These are phyloP conservation scores for Hermaeophaga mercurialis DNA, from an alignment of 2,888 invertebrate genomes.

Conservation along the genomic window DNA sequence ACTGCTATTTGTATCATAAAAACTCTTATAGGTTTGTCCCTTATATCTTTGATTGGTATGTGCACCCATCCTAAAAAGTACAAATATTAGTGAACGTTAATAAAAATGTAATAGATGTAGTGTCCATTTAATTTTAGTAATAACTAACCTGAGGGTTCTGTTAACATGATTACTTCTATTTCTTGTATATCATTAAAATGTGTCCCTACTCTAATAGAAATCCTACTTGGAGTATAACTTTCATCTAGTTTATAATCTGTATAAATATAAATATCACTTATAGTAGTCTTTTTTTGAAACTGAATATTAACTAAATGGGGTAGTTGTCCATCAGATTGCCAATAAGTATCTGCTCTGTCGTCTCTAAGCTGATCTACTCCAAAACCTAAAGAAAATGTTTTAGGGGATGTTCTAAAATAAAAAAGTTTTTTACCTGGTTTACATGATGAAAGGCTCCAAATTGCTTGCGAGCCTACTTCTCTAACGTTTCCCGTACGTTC, in stretches of 20 bases:
- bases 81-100: neutral
- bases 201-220: slow-evolving; percentile 91
- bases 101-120: neutral
- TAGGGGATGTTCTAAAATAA: neutral
- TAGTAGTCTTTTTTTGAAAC: slow-evolving; percentile 92
- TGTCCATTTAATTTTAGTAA: neutral
- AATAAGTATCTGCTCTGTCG: slow-evolving; percentile 95
- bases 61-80: slow-evolving; percentile 84
- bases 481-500: slow-evolving; percentile 54
- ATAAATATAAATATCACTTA: slow-evolving; percentile 94
- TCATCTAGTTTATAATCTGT: slow-evolving; percentile 98
- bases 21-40: slow-evolving; percentile 86
- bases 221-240: slow-evolving; percentile 96
- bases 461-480: slow-evolving; percentile 63
- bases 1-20: slow-evolving; percentile 97
- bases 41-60: slow-evolving; percentile 87
- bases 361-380: slow-evolving; percentile 96
- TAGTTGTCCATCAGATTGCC: slow-evolving; percentile 99
- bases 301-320: slow-evolving; percentile 98
- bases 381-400: slow-evolving; percentile 78
- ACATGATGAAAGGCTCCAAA: slow-evolving; percentile 98
- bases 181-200: slow-evolving; percentile 97
- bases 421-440: slow-evolving; percentile 90
- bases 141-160: slow-evolving; percentile 79
- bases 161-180: slow-evolving; percentile 89